Evolutionary conservation across 1,140 invertebrate species (phyloP).

Genomic region (Trichonephila inaurata): DNA sequence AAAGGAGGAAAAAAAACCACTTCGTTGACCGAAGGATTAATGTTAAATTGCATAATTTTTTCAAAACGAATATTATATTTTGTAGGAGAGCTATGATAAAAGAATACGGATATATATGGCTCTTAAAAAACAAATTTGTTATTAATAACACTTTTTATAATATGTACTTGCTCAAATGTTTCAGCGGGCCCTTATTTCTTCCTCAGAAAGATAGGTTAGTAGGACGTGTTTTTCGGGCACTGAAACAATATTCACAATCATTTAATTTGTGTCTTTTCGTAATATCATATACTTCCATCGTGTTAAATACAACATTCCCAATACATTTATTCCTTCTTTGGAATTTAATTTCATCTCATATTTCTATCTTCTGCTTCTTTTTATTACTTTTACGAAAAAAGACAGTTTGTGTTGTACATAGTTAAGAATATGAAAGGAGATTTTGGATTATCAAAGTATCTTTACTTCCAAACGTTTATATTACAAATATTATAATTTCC

Average conservation of each 20-base stretch:
- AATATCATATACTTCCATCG: neutral
- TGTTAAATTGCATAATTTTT: too few relatives aligned
- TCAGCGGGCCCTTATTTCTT: neutral
- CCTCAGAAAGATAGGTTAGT: neutral
- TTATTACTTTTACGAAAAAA: neutral
- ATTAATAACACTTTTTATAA: neutral
- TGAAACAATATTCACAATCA: neutral
- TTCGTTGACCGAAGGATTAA: too few relatives aligned
- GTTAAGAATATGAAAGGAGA: neutral
- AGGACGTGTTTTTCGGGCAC: neutral
- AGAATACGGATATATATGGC: neutral
- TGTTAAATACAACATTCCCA: neutral
- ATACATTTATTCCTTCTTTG: neutral
- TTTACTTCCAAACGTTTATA: neutral
- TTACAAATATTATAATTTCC: neutral
- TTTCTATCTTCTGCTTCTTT: neutral
- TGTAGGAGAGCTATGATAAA: too few relatives aligned
- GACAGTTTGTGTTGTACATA: neutral
- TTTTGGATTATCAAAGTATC: too few relatives aligned
- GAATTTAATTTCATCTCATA: neutral
- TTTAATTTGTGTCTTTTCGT: neutral
- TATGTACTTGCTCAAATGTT: conserved; percentile 15
- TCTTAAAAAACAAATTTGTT: neutral
- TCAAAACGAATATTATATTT: too few relatives aligned
- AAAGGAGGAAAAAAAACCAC: too few relatives aligned